phyloP scores from a whole-genome alignment of 2,113 vertebrate genomes.

The Myiagra hebetior region DNA sequence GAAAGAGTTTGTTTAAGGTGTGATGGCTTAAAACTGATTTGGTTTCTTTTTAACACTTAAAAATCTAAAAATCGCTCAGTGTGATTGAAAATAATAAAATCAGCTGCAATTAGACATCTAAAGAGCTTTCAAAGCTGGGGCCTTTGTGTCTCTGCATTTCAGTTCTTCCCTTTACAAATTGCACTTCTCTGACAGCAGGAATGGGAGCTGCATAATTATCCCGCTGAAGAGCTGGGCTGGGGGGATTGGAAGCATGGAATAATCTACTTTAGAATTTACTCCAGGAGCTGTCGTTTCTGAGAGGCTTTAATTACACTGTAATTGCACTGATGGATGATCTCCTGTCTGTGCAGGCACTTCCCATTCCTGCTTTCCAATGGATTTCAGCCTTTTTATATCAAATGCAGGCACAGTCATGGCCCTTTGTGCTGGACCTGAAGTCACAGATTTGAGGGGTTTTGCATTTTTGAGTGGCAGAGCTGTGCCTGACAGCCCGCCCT shows the following conservation, averaged over 20 bases:
- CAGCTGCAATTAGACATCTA: background rate
- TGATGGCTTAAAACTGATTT: background rate
- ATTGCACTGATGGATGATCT: conserved; percentile 35
- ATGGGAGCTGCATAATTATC: conserved; percentile 53
- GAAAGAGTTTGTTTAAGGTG: background rate
- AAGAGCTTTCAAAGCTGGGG: background rate
- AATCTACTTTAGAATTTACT: conserved; percentile 42
- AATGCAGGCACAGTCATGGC: background rate
- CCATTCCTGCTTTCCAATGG: background rate
- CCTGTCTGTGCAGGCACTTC: conserved; percentile 42
- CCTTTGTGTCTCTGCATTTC: conserved; percentile 26
- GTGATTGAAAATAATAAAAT: background rate
- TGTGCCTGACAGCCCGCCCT: background rate
- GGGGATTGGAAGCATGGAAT: conserved; percentile 13
- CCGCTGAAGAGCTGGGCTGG: conserved; percentile 41
- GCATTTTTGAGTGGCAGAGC: background rate
- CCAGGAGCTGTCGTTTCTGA: conserved; percentile 12
- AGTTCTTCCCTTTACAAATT: background rate
- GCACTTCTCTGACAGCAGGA: conserved; percentile 31
- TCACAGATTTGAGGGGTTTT: background rate
- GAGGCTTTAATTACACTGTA: conserved; percentile 53
- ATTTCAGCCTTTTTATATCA: background rate
- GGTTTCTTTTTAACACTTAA: background rate
- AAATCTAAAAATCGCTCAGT: background rate
- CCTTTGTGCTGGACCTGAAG: background rate